phyloP scores from a whole-genome alignment of 2,797 vertebrate species.

The Percopsis omiscomaycus region DNA sequence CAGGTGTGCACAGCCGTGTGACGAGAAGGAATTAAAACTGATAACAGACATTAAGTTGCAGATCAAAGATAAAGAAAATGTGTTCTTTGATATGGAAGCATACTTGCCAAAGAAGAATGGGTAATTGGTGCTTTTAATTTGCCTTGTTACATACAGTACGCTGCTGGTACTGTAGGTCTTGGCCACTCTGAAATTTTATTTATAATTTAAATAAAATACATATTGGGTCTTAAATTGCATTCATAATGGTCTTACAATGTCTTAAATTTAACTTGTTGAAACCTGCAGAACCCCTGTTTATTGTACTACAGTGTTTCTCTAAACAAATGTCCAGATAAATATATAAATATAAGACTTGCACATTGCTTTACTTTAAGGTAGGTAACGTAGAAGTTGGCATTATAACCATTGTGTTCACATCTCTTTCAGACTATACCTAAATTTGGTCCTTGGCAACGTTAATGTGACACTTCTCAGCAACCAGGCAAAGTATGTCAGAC shows the following conservation, averaged over 20 bases:
- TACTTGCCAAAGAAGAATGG: slow-evolving; percentile 97
- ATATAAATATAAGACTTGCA: too few relatives aligned
- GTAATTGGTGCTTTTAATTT: slow-evolving; percentile 67
- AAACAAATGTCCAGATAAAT: too few relatives aligned
- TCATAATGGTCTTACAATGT: too few relatives aligned
- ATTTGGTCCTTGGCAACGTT: slow-evolving; percentile 93
- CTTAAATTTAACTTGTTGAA: too few relatives aligned
- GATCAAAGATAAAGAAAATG: slow-evolving; percentile 91
- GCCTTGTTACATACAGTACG: neutral
- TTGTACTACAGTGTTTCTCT: too few relatives aligned
- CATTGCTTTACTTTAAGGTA: neutral
- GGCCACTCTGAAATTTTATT: too few relatives aligned
- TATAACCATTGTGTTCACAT: neutral
- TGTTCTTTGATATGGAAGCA: slow-evolving; percentile 98
- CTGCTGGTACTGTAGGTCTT: neutral
- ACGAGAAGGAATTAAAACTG: slow-evolving; percentile 77
- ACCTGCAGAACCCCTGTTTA: too few relatives aligned
- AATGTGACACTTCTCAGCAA: slow-evolving; percentile 97
- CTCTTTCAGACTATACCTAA: slow-evolving; percentile 87
- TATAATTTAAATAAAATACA: too few relatives aligned
- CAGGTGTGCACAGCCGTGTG: slow-evolving; percentile 79
- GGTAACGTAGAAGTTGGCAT: neutral
- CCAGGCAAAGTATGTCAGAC: slow-evolving; percentile 90
- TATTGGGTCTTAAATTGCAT: too few relatives aligned
- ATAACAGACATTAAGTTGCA: slow-evolving; percentile 83